Evolutionary conservation across 2,797 vertebrate genomes (phyloP).

Genomic region (Pantherophis vulpinus): DNA sequence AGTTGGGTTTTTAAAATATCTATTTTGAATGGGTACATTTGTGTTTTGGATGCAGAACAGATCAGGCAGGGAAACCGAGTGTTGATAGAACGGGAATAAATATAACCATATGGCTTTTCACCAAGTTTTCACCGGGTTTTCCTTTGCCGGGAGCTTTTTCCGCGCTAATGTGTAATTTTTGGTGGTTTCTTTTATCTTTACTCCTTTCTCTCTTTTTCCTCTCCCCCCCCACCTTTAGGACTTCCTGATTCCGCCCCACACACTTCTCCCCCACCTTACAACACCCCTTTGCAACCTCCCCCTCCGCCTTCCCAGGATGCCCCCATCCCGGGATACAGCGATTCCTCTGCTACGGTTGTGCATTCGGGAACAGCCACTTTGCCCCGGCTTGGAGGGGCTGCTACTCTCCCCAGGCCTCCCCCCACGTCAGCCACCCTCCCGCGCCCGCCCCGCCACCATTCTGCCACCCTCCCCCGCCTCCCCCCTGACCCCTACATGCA

Average conservation of each 20-base stretch:
- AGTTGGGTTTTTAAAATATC: not conserved
- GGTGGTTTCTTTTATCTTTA: not conserved
- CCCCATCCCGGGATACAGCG: constrained; percentile 59
- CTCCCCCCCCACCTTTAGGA: constrained; percentile 65
- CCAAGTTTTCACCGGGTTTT: not conserved
- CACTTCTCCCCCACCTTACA: constrained; percentile 85
- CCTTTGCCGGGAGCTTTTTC: not conserved
- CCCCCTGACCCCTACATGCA: constrained; percentile 69
- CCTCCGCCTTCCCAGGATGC: constrained; percentile 42
- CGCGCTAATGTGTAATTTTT: not conserved
- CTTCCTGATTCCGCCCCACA: constrained; percentile 75
- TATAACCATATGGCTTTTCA: not conserved
- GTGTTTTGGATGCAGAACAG: not conserved
- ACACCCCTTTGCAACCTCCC: constrained; percentile 61
- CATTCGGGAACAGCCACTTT: constrained; percentile 71
- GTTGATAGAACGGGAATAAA: not conserved
- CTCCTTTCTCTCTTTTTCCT: not conserved
- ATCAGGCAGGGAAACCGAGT: not conserved
- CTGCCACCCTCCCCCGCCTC: constrained; percentile 65
- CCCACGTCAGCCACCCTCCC: constrained; percentile 63
- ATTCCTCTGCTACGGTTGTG: constrained; percentile 71
- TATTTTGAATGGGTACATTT: not conserved
- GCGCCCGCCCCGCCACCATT: constrained; percentile 62
- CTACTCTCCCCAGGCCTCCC: constrained; percentile 52
- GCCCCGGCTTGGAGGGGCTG: constrained; percentile 64